Base-by-base conservation (phyloP, 2,888 invertebrate genomes). In the Heliconius ethilla region DNA sequence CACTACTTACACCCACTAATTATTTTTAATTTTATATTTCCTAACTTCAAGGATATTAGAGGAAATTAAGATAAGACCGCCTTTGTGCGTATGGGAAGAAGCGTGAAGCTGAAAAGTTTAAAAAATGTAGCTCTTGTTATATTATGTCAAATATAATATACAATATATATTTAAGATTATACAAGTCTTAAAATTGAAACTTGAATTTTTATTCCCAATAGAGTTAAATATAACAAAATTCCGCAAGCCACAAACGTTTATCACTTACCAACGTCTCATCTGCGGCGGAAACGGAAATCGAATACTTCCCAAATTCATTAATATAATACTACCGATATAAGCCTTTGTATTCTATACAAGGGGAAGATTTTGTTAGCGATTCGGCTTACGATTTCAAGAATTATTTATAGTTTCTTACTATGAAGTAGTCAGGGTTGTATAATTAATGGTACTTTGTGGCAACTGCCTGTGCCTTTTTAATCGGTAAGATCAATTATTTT, bases 291-390 rank as follows among this genome's bases (percentile, higher is more conserved):
- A 40, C 70, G 76, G 59, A 76, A 59, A 76, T 76, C 70, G 76
- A 77, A 63, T 72, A 70, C 76, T 72, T 72, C 70, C 55, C 70
- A 59, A 72, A n/a, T 72, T 72, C 55, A 55, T 72, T 72, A 72
- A 72, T 72, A 59, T 72, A 33, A 72, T 72, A 72, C 67, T 70
- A 22, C 29, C 70, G 29, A 72, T 72, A 59, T 72, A 72, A 72
- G 55, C 70, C n/a, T 72, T 59, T 72, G 59, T 72, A 72, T 33
- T 72, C 70, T 72, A 55, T 70, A 70, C 70, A 70, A 70, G 70
- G 45, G 70, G 70, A 45, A 70, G 67, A 67, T 67, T 33, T 66
- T 33, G 66, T 66, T 22, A 66, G 33, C 66, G 66, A 33, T 66
- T 66, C 33, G 66, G 33, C 66, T 66, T n/a, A 67, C 40, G 67